phyloP scores from a whole-genome alignment of 1,140 invertebrate genomes.

The Mercenaria mercenaria region DNA sequence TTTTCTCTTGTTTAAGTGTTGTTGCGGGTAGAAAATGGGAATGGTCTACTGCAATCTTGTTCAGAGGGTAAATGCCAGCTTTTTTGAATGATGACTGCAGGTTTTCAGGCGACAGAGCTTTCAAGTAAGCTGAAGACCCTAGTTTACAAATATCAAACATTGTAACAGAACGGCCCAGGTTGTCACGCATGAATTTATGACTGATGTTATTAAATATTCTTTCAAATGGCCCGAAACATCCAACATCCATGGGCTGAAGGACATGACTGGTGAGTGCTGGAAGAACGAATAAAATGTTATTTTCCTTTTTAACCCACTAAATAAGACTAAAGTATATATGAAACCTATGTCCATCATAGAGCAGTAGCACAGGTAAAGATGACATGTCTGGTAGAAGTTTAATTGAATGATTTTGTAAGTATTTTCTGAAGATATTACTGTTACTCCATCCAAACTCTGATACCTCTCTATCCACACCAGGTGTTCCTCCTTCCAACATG shows the following conservation, averaged over 20 bases:
- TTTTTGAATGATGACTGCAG: too few relatives aligned
- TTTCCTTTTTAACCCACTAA: constrained; percentile 10
- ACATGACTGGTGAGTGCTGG: neutral
- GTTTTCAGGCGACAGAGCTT: too few relatives aligned
- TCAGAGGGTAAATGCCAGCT: neutral
- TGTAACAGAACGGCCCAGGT: neutral
- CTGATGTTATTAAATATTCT: neutral
- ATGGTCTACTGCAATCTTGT: neutral
- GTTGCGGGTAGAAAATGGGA: neutral
- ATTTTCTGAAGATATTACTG: constrained; percentile 6
- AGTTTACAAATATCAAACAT: too few relatives aligned
- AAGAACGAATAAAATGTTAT: neutral
- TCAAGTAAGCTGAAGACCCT: too few relatives aligned
- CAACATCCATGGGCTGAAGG: neutral
- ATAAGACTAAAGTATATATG: constrained; percentile 12
- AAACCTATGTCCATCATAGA: constrained; percentile 34
- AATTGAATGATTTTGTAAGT: constrained; percentile 20
- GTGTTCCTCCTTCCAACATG: constrained; percentile 19
- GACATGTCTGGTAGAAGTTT: neutral
- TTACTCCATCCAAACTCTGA: constrained; percentile 55
- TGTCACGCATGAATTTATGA: neutral
- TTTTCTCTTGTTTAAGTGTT: too few relatives aligned
- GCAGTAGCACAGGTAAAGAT: neutral
- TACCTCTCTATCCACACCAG: constrained; percentile 34
- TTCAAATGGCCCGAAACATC: constrained; percentile 9